Base-by-base conservation (phyloP, 2,797 vertebrate species). In the Poecile montanus region DNA sequence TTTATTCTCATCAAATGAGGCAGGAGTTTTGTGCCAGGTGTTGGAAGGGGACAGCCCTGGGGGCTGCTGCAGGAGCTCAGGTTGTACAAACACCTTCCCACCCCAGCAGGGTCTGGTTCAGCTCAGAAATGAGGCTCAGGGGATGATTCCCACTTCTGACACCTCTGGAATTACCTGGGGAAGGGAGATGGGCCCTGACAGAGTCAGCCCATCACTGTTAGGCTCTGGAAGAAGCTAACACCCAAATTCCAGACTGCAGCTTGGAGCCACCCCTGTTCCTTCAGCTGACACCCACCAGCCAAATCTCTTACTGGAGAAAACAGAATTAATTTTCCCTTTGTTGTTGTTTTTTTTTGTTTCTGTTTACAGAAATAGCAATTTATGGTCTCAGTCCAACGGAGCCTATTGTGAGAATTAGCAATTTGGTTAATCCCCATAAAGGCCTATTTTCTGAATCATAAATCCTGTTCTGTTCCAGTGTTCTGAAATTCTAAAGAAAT, bases 151-250 rank as follows among this genome's bases (percentile, higher is more conserved):
- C 10, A 0, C 18, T 63, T 4, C 61, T 12, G 20, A 20, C 5
- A 8, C 11, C 22, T 51, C 32, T 71, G 86, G 32, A 44, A 51
- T 19, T 13, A 53, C 25, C 34, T 26, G 58, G 18, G 74, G 38
- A 20, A 54, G 20, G 68, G 34, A 72, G 14, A 4, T 13, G 45
- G 7, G 3, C 11, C 19, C 16, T 34, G 26, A 3, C 7, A 23
- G 21, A 44, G 13, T 0, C 1, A 3, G 11, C 26, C n/a, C 36
- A 14, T 47, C 51, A 1, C 34, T 34, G 63, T 4, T 3, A 1
- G 65, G 6, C 13, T 42, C 30, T 9, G 78, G 56, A 20, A 80
- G 29, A 27, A 70, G 6, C 6, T 38, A 21, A n/a, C 25, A 53
- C 32, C 30, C 10, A 21, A 14, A n/a, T 32, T 58, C 32, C 40